Percentiles rank a stretch among this genome's conserved stretches.
phyloP scores from a whole-genome alignment of 2,888 invertebrate species.

The Uropetala carovei region DNA sequence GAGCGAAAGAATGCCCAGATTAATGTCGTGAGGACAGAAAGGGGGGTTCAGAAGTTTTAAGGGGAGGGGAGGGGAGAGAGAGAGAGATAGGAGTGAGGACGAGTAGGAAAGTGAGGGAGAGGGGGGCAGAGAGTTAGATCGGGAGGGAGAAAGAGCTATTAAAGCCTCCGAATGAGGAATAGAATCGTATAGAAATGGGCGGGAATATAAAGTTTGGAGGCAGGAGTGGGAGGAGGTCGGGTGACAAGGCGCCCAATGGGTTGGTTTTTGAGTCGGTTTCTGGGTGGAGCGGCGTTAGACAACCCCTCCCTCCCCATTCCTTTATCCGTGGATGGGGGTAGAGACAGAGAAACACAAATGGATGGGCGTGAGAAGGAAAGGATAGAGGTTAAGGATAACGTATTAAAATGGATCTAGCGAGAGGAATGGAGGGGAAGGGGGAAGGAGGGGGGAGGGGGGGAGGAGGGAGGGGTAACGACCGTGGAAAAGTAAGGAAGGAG shows the following conservation, averaged over 20 bases:
- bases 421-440: neutral
- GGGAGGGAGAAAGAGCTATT: slow-evolving; percentile 46
- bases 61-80: neutral
- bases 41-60: neutral
- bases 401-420: slow-evolving; percentile 14
- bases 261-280: neutral
- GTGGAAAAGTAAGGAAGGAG: slow-evolving; percentile 4
- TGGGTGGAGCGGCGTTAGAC: neutral
- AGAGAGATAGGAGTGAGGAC: neutral
- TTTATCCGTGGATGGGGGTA: neutral
- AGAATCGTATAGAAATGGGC: slow-evolving; percentile 55
- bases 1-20: slow-evolving; percentile 59
- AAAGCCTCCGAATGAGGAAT: slow-evolving; percentile 50
- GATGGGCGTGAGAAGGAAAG: slow-evolving; percentile 33
- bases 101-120: too few relatives aligned
- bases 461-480: slow-evolving; percentile 3
- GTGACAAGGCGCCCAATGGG: neutral
- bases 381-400: slow-evolving; percentile 47
- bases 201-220: slow-evolving; percentile 49
- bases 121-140: neutral
- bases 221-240: neutral
- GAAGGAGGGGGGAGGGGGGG: neutral
- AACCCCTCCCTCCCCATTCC: neutral
- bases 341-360: neutral
- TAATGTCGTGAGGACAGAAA: slow-evolving; percentile 52